phyloP scores from a whole-genome alignment of 2,888 invertebrate genomes.

The Phortica magna region DNA sequence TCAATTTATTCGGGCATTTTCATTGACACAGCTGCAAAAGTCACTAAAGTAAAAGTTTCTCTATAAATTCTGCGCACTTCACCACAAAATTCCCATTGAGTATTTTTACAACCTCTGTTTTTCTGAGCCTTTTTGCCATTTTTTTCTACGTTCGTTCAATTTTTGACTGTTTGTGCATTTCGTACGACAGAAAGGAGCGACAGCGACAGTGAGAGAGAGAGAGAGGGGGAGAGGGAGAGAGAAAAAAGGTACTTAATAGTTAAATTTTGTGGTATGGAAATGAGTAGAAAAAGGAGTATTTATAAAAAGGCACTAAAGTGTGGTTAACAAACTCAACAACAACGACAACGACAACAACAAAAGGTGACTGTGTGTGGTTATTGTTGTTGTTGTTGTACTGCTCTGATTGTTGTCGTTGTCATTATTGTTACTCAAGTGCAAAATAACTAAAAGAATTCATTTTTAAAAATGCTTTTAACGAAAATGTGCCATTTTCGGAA shows the following conservation, averaged over 20 bases:
- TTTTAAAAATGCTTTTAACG: background rate
- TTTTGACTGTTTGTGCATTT: too few species aligned
- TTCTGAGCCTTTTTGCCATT: background rate
- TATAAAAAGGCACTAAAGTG: background rate
- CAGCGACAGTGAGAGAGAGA: too few species aligned
- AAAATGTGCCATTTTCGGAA: background rate
- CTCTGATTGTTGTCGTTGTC: background rate
- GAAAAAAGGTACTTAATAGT: background rate
- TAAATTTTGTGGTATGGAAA: background rate
- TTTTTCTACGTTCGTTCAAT: background rate
- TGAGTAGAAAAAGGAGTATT: background rate
- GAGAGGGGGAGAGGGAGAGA: too few species aligned
- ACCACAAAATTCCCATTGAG: background rate
- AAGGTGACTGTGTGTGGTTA: background rate
- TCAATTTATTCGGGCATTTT: background rate
- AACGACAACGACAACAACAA: background rate
- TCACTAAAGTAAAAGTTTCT: background rate
- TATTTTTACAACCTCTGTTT: background rate
- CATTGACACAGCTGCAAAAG: slow-evolving; percentile 1
- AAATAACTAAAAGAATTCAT: background rate
- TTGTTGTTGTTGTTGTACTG: background rate
- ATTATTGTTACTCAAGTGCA: background rate
- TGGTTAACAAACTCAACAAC: background rate
- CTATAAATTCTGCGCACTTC: background rate
- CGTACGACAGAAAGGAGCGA: too few species aligned